These are phyloP conservation scores for Ips nitidus DNA, from an alignment of 1,140 invertebrate species.

Conservation along the genomic window DNA sequence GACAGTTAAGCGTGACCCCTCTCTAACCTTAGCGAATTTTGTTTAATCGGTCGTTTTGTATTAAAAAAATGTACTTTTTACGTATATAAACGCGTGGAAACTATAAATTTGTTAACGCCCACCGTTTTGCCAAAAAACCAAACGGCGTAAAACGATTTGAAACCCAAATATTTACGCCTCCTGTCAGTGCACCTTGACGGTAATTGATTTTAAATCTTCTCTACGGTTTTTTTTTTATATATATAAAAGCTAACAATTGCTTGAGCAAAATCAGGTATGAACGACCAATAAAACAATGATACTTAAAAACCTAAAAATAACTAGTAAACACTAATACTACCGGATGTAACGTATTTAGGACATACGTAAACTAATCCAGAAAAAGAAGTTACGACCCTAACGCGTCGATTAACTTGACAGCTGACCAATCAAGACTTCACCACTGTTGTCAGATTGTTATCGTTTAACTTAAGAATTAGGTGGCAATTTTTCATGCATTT, in stretches of 20 bases:
- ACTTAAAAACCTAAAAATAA: conserved; percentile 1
- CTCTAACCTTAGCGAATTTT: neutral
- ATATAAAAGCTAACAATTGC: no score
- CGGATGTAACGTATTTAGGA: neutral
- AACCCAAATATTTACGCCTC: neutral
- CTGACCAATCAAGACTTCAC: neutral
- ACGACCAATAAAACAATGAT: neutral
- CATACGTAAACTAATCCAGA: no score
- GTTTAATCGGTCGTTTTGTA: neutral
- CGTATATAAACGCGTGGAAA: neutral
- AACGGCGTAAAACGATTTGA: neutral
- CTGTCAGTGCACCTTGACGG: neutral
- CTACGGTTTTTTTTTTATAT: no score
- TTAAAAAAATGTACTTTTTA: neutral
- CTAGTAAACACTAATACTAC: neutral
- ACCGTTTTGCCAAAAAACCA: neutral
- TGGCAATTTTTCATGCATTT: no score
- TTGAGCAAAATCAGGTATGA: no score
- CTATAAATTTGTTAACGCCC: neutral
- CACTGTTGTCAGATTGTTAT: neutral
- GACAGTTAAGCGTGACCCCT: neutral
- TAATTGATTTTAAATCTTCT: neutral
- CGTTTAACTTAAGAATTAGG: no score
- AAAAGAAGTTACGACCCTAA: no score
- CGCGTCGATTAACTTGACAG: no score